phyloP scores from a whole-genome alignment of 2,113 vertebrate genomes.

The Calidris pygmaea region DNA sequence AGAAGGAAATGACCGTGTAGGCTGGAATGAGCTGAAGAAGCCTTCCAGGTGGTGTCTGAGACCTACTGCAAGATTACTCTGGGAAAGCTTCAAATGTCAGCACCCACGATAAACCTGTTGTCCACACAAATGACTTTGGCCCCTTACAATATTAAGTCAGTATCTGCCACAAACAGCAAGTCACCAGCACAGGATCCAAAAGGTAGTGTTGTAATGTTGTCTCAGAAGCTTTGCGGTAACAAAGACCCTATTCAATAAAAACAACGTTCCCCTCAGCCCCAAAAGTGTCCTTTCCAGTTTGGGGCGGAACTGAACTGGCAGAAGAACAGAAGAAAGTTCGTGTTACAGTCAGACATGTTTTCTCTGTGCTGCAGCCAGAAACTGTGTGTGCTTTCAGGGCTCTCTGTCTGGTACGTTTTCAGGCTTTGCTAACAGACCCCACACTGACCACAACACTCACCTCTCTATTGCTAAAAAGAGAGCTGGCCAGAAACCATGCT shows the following conservation, averaged over 20 bases:
- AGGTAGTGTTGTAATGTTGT: constrained; percentile 47
- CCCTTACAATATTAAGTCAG: not conserved
- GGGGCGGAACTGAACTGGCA: constrained; percentile 21
- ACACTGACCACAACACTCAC: not conserved
- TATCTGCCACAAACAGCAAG: constrained; percentile 26
- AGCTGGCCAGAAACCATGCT: not conserved
- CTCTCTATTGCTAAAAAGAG: not conserved
- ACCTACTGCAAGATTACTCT: not conserved
- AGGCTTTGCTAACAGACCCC: not conserved
- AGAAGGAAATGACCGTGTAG: not conserved
- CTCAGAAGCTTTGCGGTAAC: constrained; percentile 33
- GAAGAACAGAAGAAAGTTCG: constrained; percentile 13
- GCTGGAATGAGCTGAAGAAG: not conserved
- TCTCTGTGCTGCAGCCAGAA: constrained; percentile 32
- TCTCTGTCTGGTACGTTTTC: not conserved
- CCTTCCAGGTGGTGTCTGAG: not conserved
- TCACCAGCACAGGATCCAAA: constrained; percentile 26
- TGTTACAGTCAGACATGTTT: constrained; percentile 26
- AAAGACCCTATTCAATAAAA: constrained; percentile 52
- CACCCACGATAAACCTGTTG: not conserved
- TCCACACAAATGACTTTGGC: constrained; percentile 8
- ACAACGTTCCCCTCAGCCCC: not conserved
- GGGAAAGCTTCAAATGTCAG: constrained; percentile 28
- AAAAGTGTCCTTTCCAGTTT: constrained; percentile 48
- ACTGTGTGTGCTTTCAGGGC: not conserved